A percentile compares a stretch with the other conserved stretches of the same genome.
phyloP scores from a whole-genome alignment of 1,140 invertebrate genomes.

The Chionoecetes opilio region DNA sequence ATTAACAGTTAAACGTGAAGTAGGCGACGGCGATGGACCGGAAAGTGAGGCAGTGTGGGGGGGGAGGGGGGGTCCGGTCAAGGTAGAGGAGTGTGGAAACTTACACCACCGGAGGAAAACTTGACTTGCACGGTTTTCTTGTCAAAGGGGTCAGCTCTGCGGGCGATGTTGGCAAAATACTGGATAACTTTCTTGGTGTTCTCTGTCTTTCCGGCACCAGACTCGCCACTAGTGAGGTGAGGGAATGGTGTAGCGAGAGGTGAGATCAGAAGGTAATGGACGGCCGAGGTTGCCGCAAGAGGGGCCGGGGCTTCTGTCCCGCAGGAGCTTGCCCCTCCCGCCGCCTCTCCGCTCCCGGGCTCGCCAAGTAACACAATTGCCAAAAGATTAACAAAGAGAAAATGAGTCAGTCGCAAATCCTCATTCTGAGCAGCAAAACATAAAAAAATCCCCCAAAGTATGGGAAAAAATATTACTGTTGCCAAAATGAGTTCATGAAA shows the following conservation, averaged over 20 bases:
- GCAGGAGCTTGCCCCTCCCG: conserved; percentile 13
- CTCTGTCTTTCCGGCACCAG: conserved; percentile 88
- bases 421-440: no score
- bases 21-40: neutral
- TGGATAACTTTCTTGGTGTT: conserved; percentile 89
- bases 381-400: conserved; percentile 35
- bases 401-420: no score
- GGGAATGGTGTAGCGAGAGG: conserved; percentile 29
- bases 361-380: neutral
- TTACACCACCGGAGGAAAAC: conserved; percentile 72
- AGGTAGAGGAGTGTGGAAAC: conserved; percentile 29
- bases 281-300: neutral
- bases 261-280: neutral
- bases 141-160: conserved; percentile 87
- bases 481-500: no score
- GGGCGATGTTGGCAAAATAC: conserved; percentile 87
- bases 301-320: conserved; percentile 46
- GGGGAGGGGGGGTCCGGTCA: neutral
- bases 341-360: neutral
- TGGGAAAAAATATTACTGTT: no score
- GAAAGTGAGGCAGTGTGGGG: no score
- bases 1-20: no score
- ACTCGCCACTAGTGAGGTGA: conserved; percentile 85
- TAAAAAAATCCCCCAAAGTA: no score
- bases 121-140: conserved; percentile 87